These are phyloP conservation scores for Sebastes iracundus DNA, from an alignment of 2,797 vertebrate genomes.

Conservation along the genomic window DNA sequence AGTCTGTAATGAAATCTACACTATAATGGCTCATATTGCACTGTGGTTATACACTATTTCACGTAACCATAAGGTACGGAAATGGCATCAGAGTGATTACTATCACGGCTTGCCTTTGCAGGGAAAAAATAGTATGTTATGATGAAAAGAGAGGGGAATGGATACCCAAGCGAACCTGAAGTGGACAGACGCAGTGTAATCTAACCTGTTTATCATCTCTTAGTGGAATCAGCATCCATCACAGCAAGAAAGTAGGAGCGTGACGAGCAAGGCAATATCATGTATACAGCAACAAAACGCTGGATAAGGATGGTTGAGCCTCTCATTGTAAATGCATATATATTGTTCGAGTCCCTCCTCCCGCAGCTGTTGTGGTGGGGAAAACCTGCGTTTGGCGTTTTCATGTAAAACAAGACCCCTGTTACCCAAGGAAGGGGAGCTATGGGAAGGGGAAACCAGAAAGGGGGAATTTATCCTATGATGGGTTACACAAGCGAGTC, in stretches of 20 bases:
- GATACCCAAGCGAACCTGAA: conserved; percentile 21
- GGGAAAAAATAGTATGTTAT: conserved; percentile 16
- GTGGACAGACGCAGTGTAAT: conserved; percentile 50
- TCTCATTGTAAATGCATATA: conserved; percentile 51
- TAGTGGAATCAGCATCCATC: conserved; percentile 56
- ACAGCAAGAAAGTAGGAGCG: conserved; percentile 19
- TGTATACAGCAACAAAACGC: conserved; percentile 19
- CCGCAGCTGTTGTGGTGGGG: conserved; percentile 51
- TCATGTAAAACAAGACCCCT: conserved; percentile 52
- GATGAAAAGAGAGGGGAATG: conserved; percentile 45
- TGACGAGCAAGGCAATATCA: conserved; percentile 46
- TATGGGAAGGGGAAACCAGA: conserved; percentile 38
- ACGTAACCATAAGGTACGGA: conserved; percentile 31
- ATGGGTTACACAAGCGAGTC: conserved; percentile 49
- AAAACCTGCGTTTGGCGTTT: conserved; percentile 64
- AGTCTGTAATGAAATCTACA: conserved; percentile 15
- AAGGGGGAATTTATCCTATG: conserved; percentile 38
- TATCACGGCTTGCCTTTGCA: conserved; percentile 29
- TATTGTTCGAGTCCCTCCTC: conserved; percentile 51
- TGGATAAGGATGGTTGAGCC: conserved; percentile 20
- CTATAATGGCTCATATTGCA: conserved; percentile 13
- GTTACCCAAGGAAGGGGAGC: conserved; percentile 25
- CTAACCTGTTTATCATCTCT: conserved; percentile 63
- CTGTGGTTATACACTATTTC: conserved; percentile 32
- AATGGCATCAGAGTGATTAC: conserved; percentile 52